These are phyloP conservation scores for Xiphophorus hellerii DNA, from an alignment of 2,113 vertebrate species.

Conservation along the genomic window DNA sequence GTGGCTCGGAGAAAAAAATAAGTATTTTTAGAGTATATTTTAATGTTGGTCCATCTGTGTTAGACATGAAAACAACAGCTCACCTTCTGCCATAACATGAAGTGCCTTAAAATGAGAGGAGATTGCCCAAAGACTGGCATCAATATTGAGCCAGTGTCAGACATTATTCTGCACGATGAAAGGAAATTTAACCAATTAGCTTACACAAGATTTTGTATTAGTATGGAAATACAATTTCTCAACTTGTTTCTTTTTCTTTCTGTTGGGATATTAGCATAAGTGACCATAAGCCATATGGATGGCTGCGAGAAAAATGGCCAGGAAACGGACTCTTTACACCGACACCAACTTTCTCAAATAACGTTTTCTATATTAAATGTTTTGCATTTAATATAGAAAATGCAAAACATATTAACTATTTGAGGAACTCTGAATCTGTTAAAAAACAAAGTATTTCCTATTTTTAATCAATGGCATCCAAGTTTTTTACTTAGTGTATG, in stretches of 20 bases:
- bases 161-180: neutral
- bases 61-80: slow-evolving; percentile 1
- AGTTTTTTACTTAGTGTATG: too few species aligned
- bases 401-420: too few species aligned
- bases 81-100: slow-evolving; percentile 57
- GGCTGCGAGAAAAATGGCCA: neutral
- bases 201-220: neutral
- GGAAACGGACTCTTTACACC: too few species aligned
- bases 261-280: neutral
- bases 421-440: too few species aligned
- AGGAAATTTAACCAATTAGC: neutral
- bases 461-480: too few species aligned
- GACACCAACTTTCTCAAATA: too few species aligned
- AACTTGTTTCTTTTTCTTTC: neutral
- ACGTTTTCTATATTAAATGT: too few species aligned
- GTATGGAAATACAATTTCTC: slow-evolving; percentile 42
- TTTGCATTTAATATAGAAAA: too few species aligned
- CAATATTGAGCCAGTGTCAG: neutral
- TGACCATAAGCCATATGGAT: neutral
- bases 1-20: neutral
- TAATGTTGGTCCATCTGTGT: slow-evolving; percentile 21
- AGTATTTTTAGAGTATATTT: slow-evolving; percentile 14
- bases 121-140: neutral
- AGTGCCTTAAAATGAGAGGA: slow-evolving; percentile 67
- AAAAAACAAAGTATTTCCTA: too few species aligned